phyloP scores from a whole-genome alignment of 2,797 vertebrate genomes.

The Tangara arthus region DNA sequence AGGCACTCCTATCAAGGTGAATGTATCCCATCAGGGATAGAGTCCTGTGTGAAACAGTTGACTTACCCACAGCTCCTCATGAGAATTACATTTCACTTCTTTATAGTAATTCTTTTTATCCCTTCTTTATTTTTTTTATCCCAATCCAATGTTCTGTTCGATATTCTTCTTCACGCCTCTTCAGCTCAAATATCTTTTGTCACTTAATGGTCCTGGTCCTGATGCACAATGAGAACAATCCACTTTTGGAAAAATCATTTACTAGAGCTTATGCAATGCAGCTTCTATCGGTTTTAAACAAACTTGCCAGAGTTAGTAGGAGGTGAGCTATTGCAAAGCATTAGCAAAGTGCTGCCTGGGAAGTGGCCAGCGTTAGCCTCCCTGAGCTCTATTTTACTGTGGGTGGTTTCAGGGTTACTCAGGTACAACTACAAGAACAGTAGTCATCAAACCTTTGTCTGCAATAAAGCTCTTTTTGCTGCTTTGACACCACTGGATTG shows the following conservation, averaged over 20 bases:
- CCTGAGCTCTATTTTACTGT: background rate
- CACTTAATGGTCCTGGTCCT: background rate
- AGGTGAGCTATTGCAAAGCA: background rate
- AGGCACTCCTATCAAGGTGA: background rate
- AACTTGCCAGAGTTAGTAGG: background rate
- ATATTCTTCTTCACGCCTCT: background rate
- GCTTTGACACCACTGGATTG: background rate
- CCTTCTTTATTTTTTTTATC: background rate
- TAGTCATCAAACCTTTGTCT: background rate
- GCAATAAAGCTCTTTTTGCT: background rate
- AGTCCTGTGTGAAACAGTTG: background rate
- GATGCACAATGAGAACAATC: accelerated
- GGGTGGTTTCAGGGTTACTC: background rate
- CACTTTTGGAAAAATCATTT: background rate
- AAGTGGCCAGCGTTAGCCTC: background rate
- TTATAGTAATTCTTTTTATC: background rate
- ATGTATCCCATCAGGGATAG: accelerated
- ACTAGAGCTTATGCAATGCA: background rate
- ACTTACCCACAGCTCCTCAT: background rate
- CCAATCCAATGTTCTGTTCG: background rate
- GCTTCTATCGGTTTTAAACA: background rate
- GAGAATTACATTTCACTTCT: background rate
- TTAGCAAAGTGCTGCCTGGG: background rate
- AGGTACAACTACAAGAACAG: background rate
- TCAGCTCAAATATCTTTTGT: background rate